These are phyloP conservation scores for Diplazon laetatorius DNA, from an alignment of 2,888 invertebrate genomes.

Conservation along the genomic window DNA sequence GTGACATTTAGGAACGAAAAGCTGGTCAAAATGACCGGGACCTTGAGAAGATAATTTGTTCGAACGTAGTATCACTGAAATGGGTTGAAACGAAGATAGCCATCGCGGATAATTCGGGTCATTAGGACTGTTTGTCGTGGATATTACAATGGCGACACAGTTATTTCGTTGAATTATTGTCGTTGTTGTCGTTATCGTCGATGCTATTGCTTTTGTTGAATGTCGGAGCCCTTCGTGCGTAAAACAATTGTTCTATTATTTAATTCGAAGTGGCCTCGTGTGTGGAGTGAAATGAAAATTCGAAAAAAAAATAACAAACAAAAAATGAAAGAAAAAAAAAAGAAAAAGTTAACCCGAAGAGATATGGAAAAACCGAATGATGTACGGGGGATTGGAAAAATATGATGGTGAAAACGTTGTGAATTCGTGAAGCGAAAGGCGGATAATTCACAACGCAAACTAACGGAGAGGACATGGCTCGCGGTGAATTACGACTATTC, in stretches of 20 bases:
- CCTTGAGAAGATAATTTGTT: constrained; percentile 13
- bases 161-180: neutral
- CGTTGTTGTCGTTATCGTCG: too few relatives aligned
- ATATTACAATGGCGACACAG: neutral
- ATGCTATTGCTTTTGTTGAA: neutral
- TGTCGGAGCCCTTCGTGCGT: neutral
- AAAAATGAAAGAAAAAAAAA: neutral
- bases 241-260: neutral
- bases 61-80: neutral
- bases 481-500: constrained; percentile 57
- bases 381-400: constrained; percentile 7
- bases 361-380: too few relatives aligned
- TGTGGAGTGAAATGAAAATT: neutral
- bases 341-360: too few relatives aligned
- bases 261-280: neutral
- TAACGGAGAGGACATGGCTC: constrained; percentile 16
- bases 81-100: neutral
- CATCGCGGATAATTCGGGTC: constrained; percentile 17
- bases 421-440: constrained; percentile 24
- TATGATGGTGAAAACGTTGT: constrained; percentile 23
- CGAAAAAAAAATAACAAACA: neutral
- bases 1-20: neutral
- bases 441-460: constrained; percentile 25
- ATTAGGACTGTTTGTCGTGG: constrained; percentile 14
- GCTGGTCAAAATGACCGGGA: neutral